Percentiles rank a stretch among this genome's conserved stretches.
Evolutionary conservation across 2,888 invertebrate genomes (phyloP).

Genomic region (Bugula neritina): DNA sequence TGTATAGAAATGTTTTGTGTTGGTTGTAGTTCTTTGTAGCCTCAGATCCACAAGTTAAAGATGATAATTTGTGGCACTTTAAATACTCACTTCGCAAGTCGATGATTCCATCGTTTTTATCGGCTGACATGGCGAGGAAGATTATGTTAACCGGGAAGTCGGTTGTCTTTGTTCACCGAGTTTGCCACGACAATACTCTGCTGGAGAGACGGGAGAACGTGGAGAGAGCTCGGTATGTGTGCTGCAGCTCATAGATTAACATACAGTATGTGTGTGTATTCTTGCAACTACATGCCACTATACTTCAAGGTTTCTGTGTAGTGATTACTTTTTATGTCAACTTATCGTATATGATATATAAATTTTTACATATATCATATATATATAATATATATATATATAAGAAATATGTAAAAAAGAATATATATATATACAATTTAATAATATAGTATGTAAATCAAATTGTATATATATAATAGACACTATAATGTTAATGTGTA

Average conservation of each 20-base stretch:
- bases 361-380: too few relatives aligned
- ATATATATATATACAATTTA: too few relatives aligned
- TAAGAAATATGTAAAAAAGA: too few relatives aligned
- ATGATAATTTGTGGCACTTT: constrained; percentile 87
- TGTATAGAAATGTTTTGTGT: background rate
- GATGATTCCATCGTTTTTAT: constrained; percentile 88
- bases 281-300: background rate
- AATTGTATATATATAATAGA: too few relatives aligned
- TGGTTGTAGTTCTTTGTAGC: constrained; percentile 77
- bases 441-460: too few relatives aligned
- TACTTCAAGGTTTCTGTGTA: too few relatives aligned
- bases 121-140: constrained; percentile 75
- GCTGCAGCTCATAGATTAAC: too few relatives aligned
- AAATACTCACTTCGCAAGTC: constrained; percentile 81
- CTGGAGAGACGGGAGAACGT: constrained; percentile 46
- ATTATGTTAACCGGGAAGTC: constrained; percentile 90
- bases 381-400: too few relatives aligned
- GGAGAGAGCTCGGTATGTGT: constrained; percentile 39
- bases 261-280: background rate
- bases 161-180: constrained; percentile 85
- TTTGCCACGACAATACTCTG: constrained; percentile 68
- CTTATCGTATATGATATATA: too few relatives aligned
- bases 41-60: constrained; percentile 72
- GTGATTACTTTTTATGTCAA: too few relatives aligned
- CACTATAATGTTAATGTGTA: too few relatives aligned